phyloP scores from a whole-genome alignment of 2,797 vertebrate species.

The Discoglossus pictus region DNA sequence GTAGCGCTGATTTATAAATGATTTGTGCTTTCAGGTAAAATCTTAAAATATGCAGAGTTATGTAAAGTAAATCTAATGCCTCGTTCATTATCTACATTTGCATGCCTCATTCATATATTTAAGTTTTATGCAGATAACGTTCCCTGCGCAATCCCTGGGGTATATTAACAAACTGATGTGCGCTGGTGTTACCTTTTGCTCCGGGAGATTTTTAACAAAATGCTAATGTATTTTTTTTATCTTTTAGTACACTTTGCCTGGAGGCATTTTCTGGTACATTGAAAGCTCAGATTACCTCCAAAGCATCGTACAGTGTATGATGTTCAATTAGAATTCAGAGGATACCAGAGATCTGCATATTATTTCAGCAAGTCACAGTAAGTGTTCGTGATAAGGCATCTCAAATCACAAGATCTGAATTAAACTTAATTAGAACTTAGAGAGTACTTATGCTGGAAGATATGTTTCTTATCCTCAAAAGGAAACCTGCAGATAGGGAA shows the following conservation, averaged over 20 bases:
- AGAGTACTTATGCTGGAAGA: constrained; percentile 51
- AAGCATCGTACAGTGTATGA: constrained; percentile 30
- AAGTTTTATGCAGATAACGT: constrained; percentile 19
- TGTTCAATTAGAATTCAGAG: constrained; percentile 60
- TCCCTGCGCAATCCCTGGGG: no score
- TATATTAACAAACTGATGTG: constrained; percentile 1
- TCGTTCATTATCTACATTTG: no score
- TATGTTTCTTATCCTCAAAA: no score
- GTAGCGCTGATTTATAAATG: no score
- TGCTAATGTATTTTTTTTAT: background rate
- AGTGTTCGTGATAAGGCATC: constrained; percentile 66
- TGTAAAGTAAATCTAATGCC: no score
- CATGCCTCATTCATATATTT: background rate
- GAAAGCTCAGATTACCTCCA: constrained; percentile 45
- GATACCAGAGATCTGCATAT: constrained; percentile 54
- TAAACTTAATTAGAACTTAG: constrained; percentile 66
- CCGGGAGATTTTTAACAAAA: background rate
- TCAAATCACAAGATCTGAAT: constrained; percentile 64
- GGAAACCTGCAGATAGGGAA: no score
- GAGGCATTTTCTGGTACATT: constrained; percentile 16
- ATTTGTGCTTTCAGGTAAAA: no score
- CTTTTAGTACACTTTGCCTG: background rate
- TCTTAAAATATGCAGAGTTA: no score
- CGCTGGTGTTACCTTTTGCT: background rate
- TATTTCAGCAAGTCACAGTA: constrained; percentile 68